phyloP scores from a whole-genome alignment of 2,888 invertebrate genomes.

The Helleia helle region DNA sequence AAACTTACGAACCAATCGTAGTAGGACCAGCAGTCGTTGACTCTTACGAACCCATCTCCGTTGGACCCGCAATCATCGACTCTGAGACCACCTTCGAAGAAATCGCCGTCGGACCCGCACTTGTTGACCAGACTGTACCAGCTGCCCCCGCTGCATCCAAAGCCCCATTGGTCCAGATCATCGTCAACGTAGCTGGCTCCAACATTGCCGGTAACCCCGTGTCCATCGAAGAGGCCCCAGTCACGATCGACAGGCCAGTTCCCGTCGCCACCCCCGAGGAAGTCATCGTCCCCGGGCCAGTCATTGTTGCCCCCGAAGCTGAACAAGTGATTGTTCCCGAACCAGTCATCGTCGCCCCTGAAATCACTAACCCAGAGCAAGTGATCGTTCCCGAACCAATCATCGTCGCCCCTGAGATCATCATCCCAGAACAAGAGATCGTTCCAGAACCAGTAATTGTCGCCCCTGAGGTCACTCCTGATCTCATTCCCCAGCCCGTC shows the following conservation, averaged over 20 bases:
- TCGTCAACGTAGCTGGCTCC: slow-evolving; percentile 20
- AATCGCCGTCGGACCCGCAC: slow-evolving; percentile 13
- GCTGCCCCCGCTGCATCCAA: slow-evolving; percentile 12
- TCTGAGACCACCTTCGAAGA: too few relatives aligned
- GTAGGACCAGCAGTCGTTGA: slow-evolving; percentile 19
- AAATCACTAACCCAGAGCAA: not conserved
- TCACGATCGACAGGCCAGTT: slow-evolving; percentile 5
- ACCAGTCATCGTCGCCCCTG: slow-evolving; percentile 12
- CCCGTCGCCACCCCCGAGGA: slow-evolving; percentile 4
- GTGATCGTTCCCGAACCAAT: slow-evolving; percentile 15
- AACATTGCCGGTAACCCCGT: slow-evolving; percentile 11
- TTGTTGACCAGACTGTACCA: slow-evolving; percentile 16
- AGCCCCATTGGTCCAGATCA: slow-evolving; percentile 25
- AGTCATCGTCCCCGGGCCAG: slow-evolving; percentile 14
- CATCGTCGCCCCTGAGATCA: slow-evolving; percentile 6
- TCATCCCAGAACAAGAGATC: not conserved
- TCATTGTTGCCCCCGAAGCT: slow-evolving; percentile 14
- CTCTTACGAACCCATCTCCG: slow-evolving; percentile 17
- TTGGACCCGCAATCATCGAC: slow-evolving; percentile 17
- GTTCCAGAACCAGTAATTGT: slow-evolving; percentile 11
- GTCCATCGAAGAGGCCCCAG: slow-evolving; percentile 13
- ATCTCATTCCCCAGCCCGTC: not conserved
- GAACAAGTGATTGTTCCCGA: slow-evolving; percentile 1
- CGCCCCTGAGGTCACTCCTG: not conserved
- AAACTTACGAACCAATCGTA: slow-evolving; percentile 17